A percentile compares a stretch with the other conserved stretches of the same genome.
Conservation (phyloP, 2,888 invertebrate genomes). For the Parasteatoda lunata region DNA sequence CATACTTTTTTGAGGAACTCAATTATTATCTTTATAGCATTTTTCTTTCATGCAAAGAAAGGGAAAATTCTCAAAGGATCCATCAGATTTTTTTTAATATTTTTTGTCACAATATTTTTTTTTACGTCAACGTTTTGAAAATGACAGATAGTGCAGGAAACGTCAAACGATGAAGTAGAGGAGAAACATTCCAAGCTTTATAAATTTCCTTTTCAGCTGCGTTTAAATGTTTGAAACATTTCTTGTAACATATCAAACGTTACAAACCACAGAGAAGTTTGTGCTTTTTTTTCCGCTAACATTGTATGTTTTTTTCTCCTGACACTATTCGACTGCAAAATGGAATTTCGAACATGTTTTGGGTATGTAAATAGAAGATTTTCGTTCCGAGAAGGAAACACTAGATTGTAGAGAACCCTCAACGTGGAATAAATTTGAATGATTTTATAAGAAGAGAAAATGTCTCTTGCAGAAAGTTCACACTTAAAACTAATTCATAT, state of each 20-base stretch:
- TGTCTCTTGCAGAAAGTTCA: not conserved
- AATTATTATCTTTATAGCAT: not conserved
- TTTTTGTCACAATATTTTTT: not conserved
- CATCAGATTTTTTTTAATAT: constrained; percentile 7
- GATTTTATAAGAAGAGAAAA: not conserved
- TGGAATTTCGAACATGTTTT: constrained; percentile 40
- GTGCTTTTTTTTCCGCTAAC: constrained; percentile 9
- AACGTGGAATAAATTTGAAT: constrained; percentile 18
- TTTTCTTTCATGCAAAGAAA: not conserved
- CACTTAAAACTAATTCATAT: not conserved
- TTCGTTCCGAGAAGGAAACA: constrained; percentile 15
- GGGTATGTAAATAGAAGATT: constrained; percentile 42
- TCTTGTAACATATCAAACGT: constrained; percentile 45
- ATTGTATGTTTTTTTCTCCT: constrained; percentile 22
- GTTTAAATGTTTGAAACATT: constrained; percentile 45
- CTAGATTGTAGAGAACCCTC: constrained; percentile 28
- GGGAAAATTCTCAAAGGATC: constrained; percentile 36
- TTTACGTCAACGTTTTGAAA: constrained; percentile 38
- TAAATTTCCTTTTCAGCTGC: constrained; percentile 46
- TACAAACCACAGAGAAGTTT: constrained; percentile 46
- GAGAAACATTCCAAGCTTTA: constrained; percentile 39
- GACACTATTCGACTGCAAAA: constrained; percentile 48
- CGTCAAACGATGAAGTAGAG: constrained; percentile 31
- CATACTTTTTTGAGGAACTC: constrained; percentile 8
- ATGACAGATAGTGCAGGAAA: constrained; percentile 44